These are phyloP conservation scores for Mormyrus iriodes DNA, from an alignment of 2,113 vertebrate species.

Conservation along the genomic window DNA sequence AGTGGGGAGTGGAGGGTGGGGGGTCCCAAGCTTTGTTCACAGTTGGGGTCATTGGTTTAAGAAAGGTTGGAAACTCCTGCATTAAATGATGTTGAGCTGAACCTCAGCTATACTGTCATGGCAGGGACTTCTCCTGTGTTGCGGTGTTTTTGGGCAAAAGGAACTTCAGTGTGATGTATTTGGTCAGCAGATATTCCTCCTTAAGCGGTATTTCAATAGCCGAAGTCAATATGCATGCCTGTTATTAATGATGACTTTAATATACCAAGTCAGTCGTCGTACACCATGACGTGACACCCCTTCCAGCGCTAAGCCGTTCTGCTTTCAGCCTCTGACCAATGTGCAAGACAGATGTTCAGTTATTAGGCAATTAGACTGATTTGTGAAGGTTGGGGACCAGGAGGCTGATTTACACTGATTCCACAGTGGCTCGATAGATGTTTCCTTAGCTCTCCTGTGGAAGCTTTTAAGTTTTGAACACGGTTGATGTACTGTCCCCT, in stretches of 20 bases:
- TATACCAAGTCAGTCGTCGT: not conserved
- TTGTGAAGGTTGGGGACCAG: not conserved
- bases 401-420: not conserved
- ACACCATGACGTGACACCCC: not conserved
- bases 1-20: too few relatives aligned
- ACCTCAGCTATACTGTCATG: not conserved
- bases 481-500: too few relatives aligned
- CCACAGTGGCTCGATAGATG: not conserved
- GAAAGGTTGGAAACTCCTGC: not conserved
- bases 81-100: not conserved
- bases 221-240: not conserved
- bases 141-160: too few relatives aligned
- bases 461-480: not conserved
- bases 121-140: too few relatives aligned
- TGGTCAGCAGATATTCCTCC: not conserved
- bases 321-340: not conserved
- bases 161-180: not conserved
- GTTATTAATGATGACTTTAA: not conserved
- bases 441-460: not conserved
- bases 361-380: not conserved
- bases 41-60: not conserved
- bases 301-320: not conserved
- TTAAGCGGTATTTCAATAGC: not conserved
- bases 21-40: not conserved
- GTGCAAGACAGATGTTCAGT: not conserved